Percentiles rank a stretch among this genome's conserved stretches.
These are phyloP conservation scores for Peromyscus eremicus DNA, from an alignment of 2,797 vertebrate genomes.

Conservation along the genomic window DNA sequence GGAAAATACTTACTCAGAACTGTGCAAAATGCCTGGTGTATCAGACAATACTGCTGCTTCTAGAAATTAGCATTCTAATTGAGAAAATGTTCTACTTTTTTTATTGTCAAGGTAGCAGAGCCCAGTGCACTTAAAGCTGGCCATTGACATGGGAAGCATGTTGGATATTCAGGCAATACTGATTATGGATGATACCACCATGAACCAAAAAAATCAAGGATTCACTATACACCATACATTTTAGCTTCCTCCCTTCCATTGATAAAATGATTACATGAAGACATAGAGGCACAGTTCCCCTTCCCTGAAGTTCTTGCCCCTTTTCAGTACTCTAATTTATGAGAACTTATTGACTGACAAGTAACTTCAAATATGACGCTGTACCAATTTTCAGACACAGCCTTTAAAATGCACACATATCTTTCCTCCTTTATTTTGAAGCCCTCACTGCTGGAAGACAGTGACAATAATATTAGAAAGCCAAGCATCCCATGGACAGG, in stretches of 20 bases:
- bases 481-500: neutral
- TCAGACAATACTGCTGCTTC: neutral
- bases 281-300: neutral
- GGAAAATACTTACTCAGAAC: neutral
- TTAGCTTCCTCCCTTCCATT: neutral
- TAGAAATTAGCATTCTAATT: neutral
- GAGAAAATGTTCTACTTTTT: neutral
- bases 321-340: neutral
- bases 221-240: neutral
- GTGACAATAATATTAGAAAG: neutral
- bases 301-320: no score
- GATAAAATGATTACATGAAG: neutral
- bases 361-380: neutral
- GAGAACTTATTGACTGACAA: neutral
- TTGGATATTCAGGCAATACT: neutral
- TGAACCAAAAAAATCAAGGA: neutral
- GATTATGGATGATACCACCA: neutral
- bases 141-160: neutral
- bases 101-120: neutral
- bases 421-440: neutral
- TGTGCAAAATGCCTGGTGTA: constrained; percentile 18
- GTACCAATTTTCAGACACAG: neutral
- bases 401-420: neutral
- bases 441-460: neutral
- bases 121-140: neutral